phyloP scores from a whole-genome alignment of 2,113 vertebrate genomes.

The Chroicocephalus ridibundus region DNA sequence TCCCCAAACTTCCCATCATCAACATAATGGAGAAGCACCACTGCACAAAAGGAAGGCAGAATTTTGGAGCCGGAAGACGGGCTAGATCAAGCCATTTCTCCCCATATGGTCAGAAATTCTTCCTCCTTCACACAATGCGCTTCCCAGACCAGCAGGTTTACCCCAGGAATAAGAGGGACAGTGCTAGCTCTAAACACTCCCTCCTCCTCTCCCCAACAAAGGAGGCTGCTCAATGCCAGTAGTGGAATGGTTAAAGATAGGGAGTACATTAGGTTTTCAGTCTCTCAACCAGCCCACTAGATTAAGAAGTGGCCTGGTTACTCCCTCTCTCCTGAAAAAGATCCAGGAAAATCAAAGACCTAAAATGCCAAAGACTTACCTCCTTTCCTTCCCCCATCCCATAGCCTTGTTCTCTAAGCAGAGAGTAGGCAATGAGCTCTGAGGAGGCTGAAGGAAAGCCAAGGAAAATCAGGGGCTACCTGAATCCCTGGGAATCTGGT shows the following conservation, averaged over 20 bases:
- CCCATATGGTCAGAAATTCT: conserved; percentile 22
- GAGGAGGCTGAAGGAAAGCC: conserved; percentile 61
- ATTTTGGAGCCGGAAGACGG: conserved; percentile 33
- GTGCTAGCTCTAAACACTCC: conserved; percentile 40
- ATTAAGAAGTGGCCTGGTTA: conserved; percentile 24
- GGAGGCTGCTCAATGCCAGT: conserved; percentile 22
- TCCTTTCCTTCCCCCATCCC: conserved; percentile 61
- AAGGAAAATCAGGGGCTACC: conserved; percentile 59
- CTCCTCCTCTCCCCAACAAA: conserved; percentile 19
- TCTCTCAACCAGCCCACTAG: conserved; percentile 22
- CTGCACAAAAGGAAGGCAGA: conserved; percentile 36
- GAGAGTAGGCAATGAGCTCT: conserved; percentile 50
- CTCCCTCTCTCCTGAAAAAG: conserved; percentile 45
- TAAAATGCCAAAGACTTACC: conserved; percentile 49
- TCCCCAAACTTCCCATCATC: conserved; percentile 43
- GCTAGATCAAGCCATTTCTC: background rate
- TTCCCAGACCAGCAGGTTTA: conserved; percentile 28
- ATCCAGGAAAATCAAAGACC: conserved; percentile 42
- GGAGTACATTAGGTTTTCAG: conserved; percentile 4
- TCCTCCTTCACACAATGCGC: conserved; percentile 17
- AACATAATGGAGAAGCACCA: conserved; percentile 27
- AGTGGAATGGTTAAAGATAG: conserved; percentile 60
- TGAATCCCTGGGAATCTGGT: conserved; percentile 62
- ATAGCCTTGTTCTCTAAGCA: conserved; percentile 52
- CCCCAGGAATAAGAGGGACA: conserved; percentile 40